phyloP scores from a whole-genome alignment of 2,797 vertebrate species.

The Sebastes hubbsi region DNA sequence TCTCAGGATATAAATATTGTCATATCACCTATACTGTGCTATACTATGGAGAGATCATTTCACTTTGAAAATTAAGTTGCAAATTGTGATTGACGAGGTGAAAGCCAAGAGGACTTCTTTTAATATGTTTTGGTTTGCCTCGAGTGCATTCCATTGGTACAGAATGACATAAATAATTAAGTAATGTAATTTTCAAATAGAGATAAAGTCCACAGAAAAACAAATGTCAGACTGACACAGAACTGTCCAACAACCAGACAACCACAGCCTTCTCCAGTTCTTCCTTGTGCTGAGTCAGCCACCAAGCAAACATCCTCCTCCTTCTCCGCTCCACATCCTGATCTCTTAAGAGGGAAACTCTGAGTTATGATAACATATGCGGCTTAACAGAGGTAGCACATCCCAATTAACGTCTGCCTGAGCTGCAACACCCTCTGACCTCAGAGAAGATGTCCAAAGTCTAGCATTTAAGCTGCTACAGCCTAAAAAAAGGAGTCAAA shows the following conservation, averaged over 20 bases:
- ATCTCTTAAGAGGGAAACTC: conserved; percentile 26
- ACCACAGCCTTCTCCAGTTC: background rate
- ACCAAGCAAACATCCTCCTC: conserved; percentile 56
- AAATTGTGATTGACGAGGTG: background rate
- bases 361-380: conserved; percentile 17
- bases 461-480: background rate
- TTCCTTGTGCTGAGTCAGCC: conserved; percentile 40
- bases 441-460: background rate
- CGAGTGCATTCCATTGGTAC: background rate
- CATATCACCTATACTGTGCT: background rate
- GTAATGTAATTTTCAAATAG: background rate
- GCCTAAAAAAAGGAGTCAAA: background rate
- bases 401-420: conserved; percentile 2
- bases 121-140: too few species aligned
- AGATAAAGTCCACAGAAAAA: background rate
- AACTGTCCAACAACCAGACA: background rate
- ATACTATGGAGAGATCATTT: background rate
- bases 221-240: background rate
- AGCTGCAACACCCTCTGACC: background rate
- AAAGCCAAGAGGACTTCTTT: too few species aligned
- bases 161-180: background rate
- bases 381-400: background rate
- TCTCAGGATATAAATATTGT: background rate
- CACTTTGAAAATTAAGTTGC: background rate
- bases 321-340: conserved; percentile 37